phyloP scores from a whole-genome alignment of 2,888 invertebrate genomes.

The Caenorhabditis sinica region DNA sequence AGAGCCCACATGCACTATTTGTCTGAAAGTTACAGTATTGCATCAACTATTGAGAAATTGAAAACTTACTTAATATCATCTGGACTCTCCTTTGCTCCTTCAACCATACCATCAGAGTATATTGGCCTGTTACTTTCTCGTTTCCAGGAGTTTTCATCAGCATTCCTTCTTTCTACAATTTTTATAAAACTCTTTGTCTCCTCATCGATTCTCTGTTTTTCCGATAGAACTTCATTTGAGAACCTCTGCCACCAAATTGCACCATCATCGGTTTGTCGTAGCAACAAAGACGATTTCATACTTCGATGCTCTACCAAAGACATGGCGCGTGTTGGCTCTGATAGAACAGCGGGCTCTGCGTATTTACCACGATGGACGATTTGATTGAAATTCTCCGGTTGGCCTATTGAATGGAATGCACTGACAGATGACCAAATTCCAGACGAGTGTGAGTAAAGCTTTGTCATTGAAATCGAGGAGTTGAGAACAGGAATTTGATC shows the following conservation, averaged over 20 bases:
- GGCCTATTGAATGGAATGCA: conserved; percentile 23
- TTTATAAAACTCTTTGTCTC: conserved; percentile 35
- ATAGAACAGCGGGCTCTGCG: not conserved
- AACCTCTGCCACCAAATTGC: conserved; percentile 60
- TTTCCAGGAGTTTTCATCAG: conserved; percentile 20
- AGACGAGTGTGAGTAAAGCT: conserved; percentile 52
- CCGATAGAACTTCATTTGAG: conserved; percentile 20
- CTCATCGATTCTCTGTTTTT: conserved; percentile 17
- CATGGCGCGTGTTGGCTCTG: conserved; percentile 60
- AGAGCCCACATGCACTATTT: not conserved
- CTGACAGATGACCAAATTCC: conserved; percentile 48
- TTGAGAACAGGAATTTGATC: conserved; percentile 42
- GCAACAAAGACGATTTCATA: not conserved
- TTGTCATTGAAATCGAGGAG: conserved; percentile 29
- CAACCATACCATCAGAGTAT: conserved; percentile 36
- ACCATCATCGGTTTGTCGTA: conserved; percentile 65
- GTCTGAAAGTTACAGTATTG: conserved; percentile 9
- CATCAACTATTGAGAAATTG: not conserved
- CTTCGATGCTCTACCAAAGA: conserved; percentile 31
- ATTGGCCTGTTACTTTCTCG: conserved; percentile 31
- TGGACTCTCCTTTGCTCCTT: conserved; percentile 24
- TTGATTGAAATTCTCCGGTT: conserved; percentile 32
- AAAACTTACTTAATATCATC: conserved; percentile 22
- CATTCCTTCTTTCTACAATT: conserved; percentile 13
- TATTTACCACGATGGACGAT: conserved; percentile 40